Percentiles rank a stretch among this genome's conserved stretches.
Conservation (phyloP, 2,888 invertebrate genomes). For the Zonitis immaculata region DNA sequence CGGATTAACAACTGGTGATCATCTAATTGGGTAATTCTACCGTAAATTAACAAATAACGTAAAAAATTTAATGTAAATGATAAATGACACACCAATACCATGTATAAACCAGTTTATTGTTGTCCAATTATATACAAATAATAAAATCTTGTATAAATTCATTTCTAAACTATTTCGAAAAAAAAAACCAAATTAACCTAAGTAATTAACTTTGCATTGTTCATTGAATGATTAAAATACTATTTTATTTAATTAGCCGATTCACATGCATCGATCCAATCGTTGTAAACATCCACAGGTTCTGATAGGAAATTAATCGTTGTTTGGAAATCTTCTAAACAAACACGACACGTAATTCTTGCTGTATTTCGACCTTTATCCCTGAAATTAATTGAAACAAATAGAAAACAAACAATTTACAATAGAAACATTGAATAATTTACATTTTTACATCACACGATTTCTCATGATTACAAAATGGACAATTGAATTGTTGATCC, state of each 20-base stretch:
- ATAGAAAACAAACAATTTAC: slow-evolving; percentile 1
- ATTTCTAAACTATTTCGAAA: too few relatives aligned
- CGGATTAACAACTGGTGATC: too few relatives aligned
- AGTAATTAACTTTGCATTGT: too few relatives aligned
- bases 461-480: slow-evolving; percentile 99
- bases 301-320: slow-evolving; percentile 94
- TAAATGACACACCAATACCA: too few relatives aligned
- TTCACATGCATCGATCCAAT: slow-evolving; percentile 99
- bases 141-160: too few relatives aligned
- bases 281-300: slow-evolving; percentile 97
- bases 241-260: slow-evolving; percentile 65
- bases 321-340: slow-evolving; percentile 95
- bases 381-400: slow-evolving; percentile 54
- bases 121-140: neutral
- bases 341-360: slow-evolving; percentile 90
- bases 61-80: too few relatives aligned
- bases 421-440: slow-evolving; percentile 42
- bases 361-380: slow-evolving; percentile 93
- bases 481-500: slow-evolving; percentile 96
- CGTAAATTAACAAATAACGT: too few relatives aligned
- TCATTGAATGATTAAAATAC: neutral
- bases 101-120: too few relatives aligned
- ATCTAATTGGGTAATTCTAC: too few relatives aligned
- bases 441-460: slow-evolving; percentile 99
- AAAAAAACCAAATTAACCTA: too few relatives aligned